Evolutionary conservation across 2,113 vertebrate genomes (phyloP).

Genomic region (Amazona vittata): DNA sequence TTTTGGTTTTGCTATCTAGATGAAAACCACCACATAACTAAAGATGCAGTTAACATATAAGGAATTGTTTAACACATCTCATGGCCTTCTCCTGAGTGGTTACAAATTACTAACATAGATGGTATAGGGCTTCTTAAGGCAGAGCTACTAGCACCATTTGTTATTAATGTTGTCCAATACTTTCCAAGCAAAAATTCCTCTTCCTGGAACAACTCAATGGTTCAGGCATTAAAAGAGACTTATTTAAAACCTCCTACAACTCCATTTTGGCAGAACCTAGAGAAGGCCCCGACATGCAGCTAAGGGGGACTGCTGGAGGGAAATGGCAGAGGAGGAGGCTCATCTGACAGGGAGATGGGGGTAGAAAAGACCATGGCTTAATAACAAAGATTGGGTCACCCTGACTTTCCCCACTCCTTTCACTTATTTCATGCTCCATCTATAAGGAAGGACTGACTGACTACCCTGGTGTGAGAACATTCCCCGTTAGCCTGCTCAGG

Average conservation of each 20-base stretch:
- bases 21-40: background rate
- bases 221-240: background rate
- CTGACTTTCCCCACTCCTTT: background rate
- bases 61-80: background rate
- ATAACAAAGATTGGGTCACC: background rate
- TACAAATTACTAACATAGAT: rapidly evolving
- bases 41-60: background rate
- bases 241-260: background rate
- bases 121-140: background rate
- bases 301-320: background rate
- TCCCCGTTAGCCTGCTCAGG: background rate
- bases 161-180: background rate
- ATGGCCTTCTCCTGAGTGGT: background rate
- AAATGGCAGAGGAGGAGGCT: background rate
- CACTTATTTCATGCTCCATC: background rate
- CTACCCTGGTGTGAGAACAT: rapidly evolving
- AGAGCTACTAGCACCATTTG: background rate
- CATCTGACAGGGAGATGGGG: background rate
- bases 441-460: background rate
- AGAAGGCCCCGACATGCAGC: background rate
- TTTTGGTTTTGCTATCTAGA: background rate
- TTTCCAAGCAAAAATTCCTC: background rate
- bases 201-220: background rate
- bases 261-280: background rate
- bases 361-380: background rate